These are phyloP conservation scores for Oncorhynchus masou DNA, from an alignment of 2,113 vertebrate genomes.

Conservation along the genomic window DNA sequence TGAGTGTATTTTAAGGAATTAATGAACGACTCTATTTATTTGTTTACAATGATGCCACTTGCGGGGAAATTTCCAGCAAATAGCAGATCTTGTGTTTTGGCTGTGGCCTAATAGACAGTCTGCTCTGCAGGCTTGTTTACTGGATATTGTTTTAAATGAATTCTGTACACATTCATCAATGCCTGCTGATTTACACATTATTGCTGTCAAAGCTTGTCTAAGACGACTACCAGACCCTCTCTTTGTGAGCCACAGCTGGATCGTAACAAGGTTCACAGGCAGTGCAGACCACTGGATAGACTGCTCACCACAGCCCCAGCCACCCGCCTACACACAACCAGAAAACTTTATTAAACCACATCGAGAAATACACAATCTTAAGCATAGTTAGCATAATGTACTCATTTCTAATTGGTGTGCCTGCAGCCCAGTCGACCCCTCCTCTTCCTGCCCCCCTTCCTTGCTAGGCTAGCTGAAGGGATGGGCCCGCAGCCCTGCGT, in stretches of 20 bases:
- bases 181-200: no score
- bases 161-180: no score
- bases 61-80: not conserved
- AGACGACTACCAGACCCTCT: no score
- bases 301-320: not conserved
- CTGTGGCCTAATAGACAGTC: not conserved
- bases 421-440: conserved; percentile 21
- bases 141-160: no score
- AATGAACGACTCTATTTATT: conserved; percentile 59
- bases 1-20: conserved; percentile 56
- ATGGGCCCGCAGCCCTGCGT: conserved; percentile 40
- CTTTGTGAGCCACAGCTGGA: not conserved
- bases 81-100: conserved; percentile 7
- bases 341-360: conserved; percentile 41
- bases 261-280: no score
- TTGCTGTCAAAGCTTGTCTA: no score
- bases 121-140: no score
- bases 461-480: conserved; percentile 43
- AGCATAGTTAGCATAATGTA: conserved; percentile 47
- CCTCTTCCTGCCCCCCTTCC: conserved; percentile 4
- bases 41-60: conserved; percentile 26
- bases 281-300: not conserved
- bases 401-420: conserved; percentile 53
- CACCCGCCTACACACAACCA: conserved; percentile 8
- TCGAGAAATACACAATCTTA: conserved; percentile 44